Evolutionary conservation across 1,140 invertebrate species (phyloP).

Genomic region (Lethrus apterus): DNA sequence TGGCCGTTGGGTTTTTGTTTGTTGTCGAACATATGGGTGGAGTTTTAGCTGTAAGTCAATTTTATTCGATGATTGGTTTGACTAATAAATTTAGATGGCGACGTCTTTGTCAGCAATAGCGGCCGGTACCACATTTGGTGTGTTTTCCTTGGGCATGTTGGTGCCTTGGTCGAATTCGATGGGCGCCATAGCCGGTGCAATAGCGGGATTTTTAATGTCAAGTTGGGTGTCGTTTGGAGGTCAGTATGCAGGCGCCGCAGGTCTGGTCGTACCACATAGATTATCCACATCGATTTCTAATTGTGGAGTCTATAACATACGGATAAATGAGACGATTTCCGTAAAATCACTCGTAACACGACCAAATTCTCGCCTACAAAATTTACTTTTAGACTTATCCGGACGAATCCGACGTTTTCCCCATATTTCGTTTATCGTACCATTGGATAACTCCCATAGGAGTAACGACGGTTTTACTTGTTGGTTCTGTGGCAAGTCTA

Average conservation of each 20-base stretch:
- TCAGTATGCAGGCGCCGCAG: conserved; percentile 42
- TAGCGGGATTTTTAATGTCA: conserved; percentile 49
- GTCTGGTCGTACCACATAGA: conserved; percentile 40
- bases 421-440: conserved; percentile 63
- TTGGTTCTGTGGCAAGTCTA: conserved; percentile 59
- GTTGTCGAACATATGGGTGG: conserved; percentile 66
- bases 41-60: conserved; percentile 56
- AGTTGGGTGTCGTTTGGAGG: conserved; percentile 51
- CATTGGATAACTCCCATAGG: conserved; percentile 71
- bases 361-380: too few relatives aligned
- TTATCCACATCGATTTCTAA: conserved; percentile 39
- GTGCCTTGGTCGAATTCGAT: conserved; percentile 72
- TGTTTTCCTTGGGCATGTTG: conserved; percentile 80
- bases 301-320: conserved; percentile 33
- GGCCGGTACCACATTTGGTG: conserved; percentile 73
- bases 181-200: conserved; percentile 51
- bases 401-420: conserved; percentile 52
- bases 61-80: neutral
- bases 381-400: conserved; percentile 30
- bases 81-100: conserved; percentile 54
- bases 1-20: conserved; percentile 58
- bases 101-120: conserved; percentile 74
- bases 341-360: conserved; percentile 11
- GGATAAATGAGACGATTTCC: conserved; percentile 19
- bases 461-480: conserved; percentile 50